Percentiles rank a stretch among this genome's conserved stretches.
These are phyloP conservation scores for Synergus itoensis DNA, from an alignment of 2,888 invertebrate species.

Conservation along the genomic window DNA sequence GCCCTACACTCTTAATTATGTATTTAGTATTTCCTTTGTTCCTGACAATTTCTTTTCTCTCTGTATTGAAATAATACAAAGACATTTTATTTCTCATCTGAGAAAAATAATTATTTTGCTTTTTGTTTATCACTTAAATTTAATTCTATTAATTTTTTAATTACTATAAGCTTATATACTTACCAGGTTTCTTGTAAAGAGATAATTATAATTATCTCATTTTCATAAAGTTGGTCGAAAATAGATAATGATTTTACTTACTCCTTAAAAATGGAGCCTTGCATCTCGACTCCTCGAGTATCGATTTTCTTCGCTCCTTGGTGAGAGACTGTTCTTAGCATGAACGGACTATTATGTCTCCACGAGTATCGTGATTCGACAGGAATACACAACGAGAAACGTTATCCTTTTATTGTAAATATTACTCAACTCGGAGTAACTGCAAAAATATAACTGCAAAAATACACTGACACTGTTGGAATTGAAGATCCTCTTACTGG, in stretches of 20 bases:
- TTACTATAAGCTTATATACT: not conserved
- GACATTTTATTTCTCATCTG: too few relatives aligned
- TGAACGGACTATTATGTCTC: constrained; percentile 17
- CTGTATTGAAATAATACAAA: not conserved
- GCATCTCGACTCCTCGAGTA: constrained; percentile 20
- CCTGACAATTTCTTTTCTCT: not conserved
- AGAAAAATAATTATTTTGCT: not conserved
- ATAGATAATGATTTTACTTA: constrained; percentile 1
- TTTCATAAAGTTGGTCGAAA: not conserved
- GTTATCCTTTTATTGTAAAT: not conserved
- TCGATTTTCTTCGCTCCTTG: constrained; percentile 31
- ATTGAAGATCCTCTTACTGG: not conserved
- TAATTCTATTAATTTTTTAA: not conserved
- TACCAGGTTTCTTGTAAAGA: not conserved
- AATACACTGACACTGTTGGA: not conserved
- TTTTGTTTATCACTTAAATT: too few relatives aligned
- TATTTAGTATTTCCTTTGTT: constrained; percentile 9
- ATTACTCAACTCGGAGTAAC: not conserved
- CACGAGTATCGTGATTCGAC: constrained; percentile 6
- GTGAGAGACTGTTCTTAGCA: constrained; percentile 20
- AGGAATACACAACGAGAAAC: constrained; percentile 2
- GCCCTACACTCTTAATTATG: constrained; percentile 4
- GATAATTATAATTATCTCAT: not conserved
- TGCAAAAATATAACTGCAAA: too few relatives aligned
- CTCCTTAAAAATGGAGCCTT: constrained; percentile 6